Evolutionary conservation across 2,888 invertebrate genomes (phyloP).

Genomic region (Aleiodes testaceus): DNA sequence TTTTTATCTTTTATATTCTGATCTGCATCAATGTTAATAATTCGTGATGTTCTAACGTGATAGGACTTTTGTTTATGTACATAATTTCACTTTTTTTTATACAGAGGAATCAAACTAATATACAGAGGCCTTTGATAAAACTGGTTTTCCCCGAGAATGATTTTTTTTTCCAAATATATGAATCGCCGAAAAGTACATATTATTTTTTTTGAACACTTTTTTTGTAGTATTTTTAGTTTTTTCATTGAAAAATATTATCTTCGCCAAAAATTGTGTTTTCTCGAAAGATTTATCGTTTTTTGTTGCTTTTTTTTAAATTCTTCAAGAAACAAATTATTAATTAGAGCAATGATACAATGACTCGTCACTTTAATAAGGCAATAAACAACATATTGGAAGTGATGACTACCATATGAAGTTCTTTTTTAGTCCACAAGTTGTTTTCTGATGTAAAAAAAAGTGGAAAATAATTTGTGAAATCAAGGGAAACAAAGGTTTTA

Average conservation of each 20-base stretch:
- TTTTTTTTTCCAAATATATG: slow-evolving; percentile 40
- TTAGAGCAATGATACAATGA: slow-evolving; percentile 47
- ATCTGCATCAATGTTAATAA: slow-evolving; percentile 59
- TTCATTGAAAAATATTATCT: slow-evolving; percentile 35
- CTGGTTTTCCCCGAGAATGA: slow-evolving; percentile 59
- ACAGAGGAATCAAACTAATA: slow-evolving; percentile 55
- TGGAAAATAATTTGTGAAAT: background rate
- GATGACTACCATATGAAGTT: slow-evolving; percentile 48
- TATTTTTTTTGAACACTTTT: slow-evolving; percentile 50
- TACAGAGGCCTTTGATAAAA: slow-evolving; percentile 63
- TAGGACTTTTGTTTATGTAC: slow-evolving; percentile 48
- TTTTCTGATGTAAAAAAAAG: background rate
- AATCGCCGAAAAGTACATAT: slow-evolving; percentile 14
- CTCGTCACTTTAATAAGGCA: slow-evolving; percentile 56
- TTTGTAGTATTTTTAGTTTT: slow-evolving; percentile 33
- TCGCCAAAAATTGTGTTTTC: slow-evolving; percentile 33
- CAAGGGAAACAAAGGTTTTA: background rate
- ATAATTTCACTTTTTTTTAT: slow-evolving; percentile 50
- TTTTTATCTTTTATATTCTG: slow-evolving; percentile 47
- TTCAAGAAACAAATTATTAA: slow-evolving; percentile 11
- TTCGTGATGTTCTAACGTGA: slow-evolving; percentile 55
- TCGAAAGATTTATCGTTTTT: slow-evolving; percentile 30
- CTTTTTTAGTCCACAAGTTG: slow-evolving; percentile 24
- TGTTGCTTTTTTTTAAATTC: slow-evolving; percentile 31
- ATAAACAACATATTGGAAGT: slow-evolving; percentile 53